phyloP scores from a whole-genome alignment of 1,140 invertebrate species.

The Listronotus bonariensis region DNA sequence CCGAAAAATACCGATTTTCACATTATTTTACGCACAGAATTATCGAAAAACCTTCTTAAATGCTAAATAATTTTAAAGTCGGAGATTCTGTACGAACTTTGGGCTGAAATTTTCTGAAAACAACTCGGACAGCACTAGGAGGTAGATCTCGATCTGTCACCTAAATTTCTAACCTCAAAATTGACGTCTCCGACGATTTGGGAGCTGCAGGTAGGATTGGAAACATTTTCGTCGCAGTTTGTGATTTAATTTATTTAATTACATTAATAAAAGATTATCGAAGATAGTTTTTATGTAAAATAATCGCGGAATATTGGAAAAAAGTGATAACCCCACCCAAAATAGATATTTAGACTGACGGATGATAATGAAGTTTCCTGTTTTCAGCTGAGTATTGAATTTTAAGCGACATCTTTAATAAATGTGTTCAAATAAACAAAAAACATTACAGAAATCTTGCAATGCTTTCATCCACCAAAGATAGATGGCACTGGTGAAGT shows the following conservation, averaged over 20 bases:
- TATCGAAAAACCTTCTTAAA: background rate
- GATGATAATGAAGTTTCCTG: slow-evolving; percentile 23
- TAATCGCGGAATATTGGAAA: slow-evolving; percentile 21
- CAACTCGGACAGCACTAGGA: slow-evolving; percentile 31
- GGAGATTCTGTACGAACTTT: background rate
- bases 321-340: slow-evolving; percentile 36
- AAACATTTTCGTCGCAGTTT: slow-evolving; percentile 1
- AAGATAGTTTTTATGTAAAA: slow-evolving; percentile 18
- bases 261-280: background rate
- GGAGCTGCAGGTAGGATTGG: background rate
- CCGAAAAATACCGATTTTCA: slow-evolving; percentile 27
- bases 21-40: slow-evolving; percentile 24
- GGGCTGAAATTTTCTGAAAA: slow-evolving; percentile 13
- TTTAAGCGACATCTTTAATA: background rate
- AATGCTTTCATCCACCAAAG: no score
- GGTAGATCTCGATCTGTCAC: slow-evolving; percentile 34
- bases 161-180: slow-evolving; percentile 34
- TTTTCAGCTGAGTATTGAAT: slow-evolving; percentile 20
- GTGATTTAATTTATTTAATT: background rate
- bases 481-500: no score
- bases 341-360: slow-evolving; percentile 27
- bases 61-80: slow-evolving; percentile 3
- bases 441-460: no score
- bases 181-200: slow-evolving; percentile 2
- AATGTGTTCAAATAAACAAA: no score